These are phyloP conservation scores for Rambutsinella grinnellia DNA, from an alignment of 2,888 invertebrate genomes.

Conservation along the genomic window DNA sequence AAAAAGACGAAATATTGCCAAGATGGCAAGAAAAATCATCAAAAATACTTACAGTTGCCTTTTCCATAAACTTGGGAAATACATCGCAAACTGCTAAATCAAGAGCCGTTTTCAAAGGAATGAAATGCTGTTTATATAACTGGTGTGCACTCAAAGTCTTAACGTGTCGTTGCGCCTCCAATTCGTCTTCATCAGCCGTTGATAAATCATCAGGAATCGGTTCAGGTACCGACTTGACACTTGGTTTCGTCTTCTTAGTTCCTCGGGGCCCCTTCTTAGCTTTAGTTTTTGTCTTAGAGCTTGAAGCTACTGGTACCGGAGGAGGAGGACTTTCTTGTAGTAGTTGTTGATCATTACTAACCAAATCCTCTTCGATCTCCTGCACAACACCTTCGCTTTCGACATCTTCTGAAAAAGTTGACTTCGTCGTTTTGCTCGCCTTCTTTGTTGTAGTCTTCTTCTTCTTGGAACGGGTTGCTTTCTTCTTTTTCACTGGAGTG, in stretches of 20 bases:
- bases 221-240: not conserved
- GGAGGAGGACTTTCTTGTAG: no score
- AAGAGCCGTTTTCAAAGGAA: slow-evolving; percentile 20
- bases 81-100: slow-evolving; percentile 6
- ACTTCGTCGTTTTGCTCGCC: not conserved
- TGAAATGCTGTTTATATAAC: slow-evolving; percentile 7
- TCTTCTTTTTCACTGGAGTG: not conserved
- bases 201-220: slow-evolving; percentile 3
- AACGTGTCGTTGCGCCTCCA: not conserved
- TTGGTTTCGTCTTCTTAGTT: not conserved
- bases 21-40: not conserved
- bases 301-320: not conserved
- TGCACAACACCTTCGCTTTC: no score
- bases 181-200: slow-evolving; percentile 5
- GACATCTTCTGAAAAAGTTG: no score
- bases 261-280: not conserved
- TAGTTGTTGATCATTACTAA: not conserved
- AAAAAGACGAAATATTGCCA: no score
- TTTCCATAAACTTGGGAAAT: slow-evolving; percentile 8
- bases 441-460: not conserved
- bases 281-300: not conserved
- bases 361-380: not conserved
- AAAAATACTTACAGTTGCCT: slow-evolving; percentile 7
- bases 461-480: not conserved
- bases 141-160: slow-evolving; percentile 6